phyloP scores from a whole-genome alignment of 2,797 vertebrate genomes.

The Crocodylus rhombifer region DNA sequence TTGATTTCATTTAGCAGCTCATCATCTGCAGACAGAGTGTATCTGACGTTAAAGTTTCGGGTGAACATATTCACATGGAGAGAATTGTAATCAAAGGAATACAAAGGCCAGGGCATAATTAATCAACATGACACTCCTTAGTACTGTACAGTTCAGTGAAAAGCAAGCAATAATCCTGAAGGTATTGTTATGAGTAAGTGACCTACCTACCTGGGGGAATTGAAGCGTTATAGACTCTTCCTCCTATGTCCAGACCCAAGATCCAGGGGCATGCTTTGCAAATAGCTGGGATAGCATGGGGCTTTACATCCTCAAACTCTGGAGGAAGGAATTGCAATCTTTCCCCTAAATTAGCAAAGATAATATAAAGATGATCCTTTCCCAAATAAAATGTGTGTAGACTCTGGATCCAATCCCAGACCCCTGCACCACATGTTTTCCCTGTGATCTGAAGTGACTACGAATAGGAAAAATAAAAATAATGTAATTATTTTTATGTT shows the following conservation, averaged over 20 bases:
- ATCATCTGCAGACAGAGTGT: neutral
- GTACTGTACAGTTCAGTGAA: neutral
- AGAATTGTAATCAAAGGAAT: neutral
- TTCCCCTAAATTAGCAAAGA: neutral
- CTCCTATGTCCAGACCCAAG: neutral
- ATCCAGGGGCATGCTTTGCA: neutral
- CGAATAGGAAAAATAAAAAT: neutral
- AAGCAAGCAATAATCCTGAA: neutral
- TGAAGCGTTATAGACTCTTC: neutral
- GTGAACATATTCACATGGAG: neutral
- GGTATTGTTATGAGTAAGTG: too few relatives aligned
- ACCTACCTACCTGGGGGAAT: neutral
- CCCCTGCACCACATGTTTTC: neutral
- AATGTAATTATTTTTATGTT: conserved; percentile 10
- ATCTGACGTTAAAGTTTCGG: neutral
- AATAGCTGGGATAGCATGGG: neutral
- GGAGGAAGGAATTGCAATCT: neutral
- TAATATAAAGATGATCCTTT: neutral
- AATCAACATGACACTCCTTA: neutral
- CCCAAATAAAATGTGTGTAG: neutral
- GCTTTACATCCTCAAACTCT: neutral
- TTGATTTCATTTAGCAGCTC: neutral
- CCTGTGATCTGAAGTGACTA: neutral
- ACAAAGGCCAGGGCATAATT: neutral
- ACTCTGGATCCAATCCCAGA: neutral